Base-by-base conservation (phyloP, 1,140 invertebrate species). In the Cotesia glomerata region DNA sequence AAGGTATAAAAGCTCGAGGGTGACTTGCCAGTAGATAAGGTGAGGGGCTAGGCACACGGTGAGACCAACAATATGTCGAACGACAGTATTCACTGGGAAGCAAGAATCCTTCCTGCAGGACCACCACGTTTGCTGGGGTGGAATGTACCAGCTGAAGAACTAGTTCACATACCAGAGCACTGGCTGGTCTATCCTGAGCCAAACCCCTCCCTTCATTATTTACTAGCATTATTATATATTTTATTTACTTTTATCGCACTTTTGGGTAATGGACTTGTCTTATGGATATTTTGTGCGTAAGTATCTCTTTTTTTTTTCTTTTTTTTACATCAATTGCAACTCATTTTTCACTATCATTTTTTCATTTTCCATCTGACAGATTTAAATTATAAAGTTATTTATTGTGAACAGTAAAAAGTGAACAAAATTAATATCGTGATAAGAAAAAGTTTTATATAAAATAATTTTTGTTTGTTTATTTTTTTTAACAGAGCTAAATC, bases 271-370 rank as follows among this genome's bases (percentile, higher is more conserved):
- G 94, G 95, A 36, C 87, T 97, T 16, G 96, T 97, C 74, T 91
- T 97, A 76, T 97, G 93, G 90, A 92, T 97, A 75, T 97, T 97
- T 84, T 90, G 91, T 71, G 90, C 93, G 90, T 95, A 87, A 90
- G 90, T 89, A 49, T 54, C 16, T 39, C 36, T 5, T 67, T 56
- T 7, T 34, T 36, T 62, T 32, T 9, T 45, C 32, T 58, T 14
- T 54, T 54, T 54, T 51, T 11, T 51, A 8, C 2, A 39, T 26
- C 26, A 45, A 70, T 14, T 9, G 5, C 34, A 2, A 26, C 26
- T 26, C 26, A 26, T 26, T 26, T 26, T 26, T 26, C 26, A 26
- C 26, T 26, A 26, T 26, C 2, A 26, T 26, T 26, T 1, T 26
- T 26, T 26, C 26, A 26, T 26, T 26, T 26, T 26, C 26, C 26